Evolutionary conservation across 2,797 vertebrate species (phyloP).

Genomic region (Esox lucius): DNA sequence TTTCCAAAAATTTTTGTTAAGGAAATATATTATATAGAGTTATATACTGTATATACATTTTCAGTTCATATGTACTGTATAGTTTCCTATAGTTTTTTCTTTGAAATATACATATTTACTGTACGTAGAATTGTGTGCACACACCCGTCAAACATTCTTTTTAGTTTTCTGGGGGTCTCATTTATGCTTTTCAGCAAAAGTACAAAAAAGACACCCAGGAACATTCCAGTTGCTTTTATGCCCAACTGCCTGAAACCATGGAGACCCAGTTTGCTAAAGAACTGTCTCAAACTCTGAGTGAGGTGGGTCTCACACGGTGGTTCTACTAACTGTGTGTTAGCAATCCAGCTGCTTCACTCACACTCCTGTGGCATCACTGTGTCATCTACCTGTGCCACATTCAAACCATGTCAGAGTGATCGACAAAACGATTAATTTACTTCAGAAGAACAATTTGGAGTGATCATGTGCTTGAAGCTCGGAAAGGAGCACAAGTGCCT

Average conservation of each 20-base stretch:
- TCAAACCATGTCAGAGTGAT: too few species aligned
- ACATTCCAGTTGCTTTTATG: slow-evolving; percentile 45
- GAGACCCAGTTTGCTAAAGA: slow-evolving; percentile 81
- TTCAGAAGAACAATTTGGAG: too few species aligned
- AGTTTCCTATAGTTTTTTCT: not conserved
- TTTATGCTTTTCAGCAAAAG: slow-evolving; percentile 31
- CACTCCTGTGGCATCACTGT: not conserved
- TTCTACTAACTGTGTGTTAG: not conserved
- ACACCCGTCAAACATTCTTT: slow-evolving; percentile 17
- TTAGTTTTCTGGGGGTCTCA: not conserved
- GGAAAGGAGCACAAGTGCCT: too few species aligned
- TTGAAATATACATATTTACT: not conserved
- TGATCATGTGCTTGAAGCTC: too few species aligned
- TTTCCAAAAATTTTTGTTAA: not conserved
- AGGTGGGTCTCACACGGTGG: slow-evolving; percentile 60
- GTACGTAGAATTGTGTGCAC: slow-evolving; percentile 10
- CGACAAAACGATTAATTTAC: too few species aligned
- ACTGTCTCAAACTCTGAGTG: slow-evolving; percentile 67
- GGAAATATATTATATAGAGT: not conserved
- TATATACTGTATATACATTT: not conserved
- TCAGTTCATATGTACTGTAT: not conserved
- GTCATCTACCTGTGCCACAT: not conserved
- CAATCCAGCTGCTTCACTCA: slow-evolving; percentile 16
- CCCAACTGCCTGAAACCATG: slow-evolving; percentile 79
- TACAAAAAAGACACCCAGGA: slow-evolving; percentile 42